Evolutionary conservation across 1,140 invertebrate species (phyloP), one percentile per base, ranked within the genome.

Genomic region (Sitophilus oryzae): DNA sequence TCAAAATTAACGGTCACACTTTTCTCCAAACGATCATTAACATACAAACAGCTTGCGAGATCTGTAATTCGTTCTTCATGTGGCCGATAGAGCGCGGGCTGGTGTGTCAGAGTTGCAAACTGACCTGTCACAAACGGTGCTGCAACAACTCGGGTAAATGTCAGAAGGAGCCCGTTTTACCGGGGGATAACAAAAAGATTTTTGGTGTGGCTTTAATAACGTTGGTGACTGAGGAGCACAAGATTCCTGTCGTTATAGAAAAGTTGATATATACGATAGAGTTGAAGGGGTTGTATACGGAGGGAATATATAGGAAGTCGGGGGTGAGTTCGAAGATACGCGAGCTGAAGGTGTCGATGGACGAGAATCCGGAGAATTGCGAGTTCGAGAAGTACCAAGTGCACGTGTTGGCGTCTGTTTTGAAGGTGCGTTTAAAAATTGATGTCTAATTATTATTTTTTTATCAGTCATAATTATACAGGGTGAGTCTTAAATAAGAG

Each of bases 41-140:
- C 74, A 96, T 97, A 63, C 91, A 92, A 3, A 98, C 93, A 1
- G 92, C 90, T 59, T 98, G 94, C 74, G 94, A 98, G 76, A 85
- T 94, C 19, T 98, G 94, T 74, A 87, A 85, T 62, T 89, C 88
- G 0, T 91, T 95, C 73, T 92, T 96, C 70, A 87, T 89, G 83
- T 96, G 93, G 93, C 90, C 93, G 23, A 88, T 94, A 38, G 93
- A 96, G 68, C 80, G 91, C 56, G 90, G 91, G 23, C 82, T 93
- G 41, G 86, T 80, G 55, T 80, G 84, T 73, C 73, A 88, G 80
- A 90, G 83, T 60, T 98, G 94, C 76, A 94, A 92, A 71, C 75
- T 96, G 43, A 92, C 91, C 0, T 93, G 91, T 66, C 94, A 98
- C 73, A 94, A 93, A 71, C 96, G 95, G 70, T 97, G 94, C 73